Percentiles rank a stretch among this genome's conserved stretches.
Evolutionary conservation across 1,140 invertebrate species (phyloP).

Genomic region (Lepidostoma basale): DNA sequence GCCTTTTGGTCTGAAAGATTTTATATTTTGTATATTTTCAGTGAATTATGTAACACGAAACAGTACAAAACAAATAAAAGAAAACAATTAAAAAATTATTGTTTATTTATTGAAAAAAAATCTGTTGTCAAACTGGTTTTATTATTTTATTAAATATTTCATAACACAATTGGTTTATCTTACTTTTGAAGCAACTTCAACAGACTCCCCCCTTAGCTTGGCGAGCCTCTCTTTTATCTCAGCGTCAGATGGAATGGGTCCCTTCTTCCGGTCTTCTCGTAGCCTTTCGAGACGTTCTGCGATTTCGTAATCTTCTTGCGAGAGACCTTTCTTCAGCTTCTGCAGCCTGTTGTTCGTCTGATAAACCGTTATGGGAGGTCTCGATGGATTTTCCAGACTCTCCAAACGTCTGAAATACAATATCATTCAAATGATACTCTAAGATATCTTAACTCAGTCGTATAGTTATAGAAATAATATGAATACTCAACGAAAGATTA

Average conservation of each 20-base stretch:
- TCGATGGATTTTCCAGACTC: slow-evolving; percentile 54
- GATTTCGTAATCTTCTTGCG: slow-evolving; percentile 60
- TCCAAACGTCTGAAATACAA: slow-evolving; percentile 46
- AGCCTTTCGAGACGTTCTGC: slow-evolving; percentile 66
- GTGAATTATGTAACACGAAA: too few species aligned
- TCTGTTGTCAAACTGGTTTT: not conserved
- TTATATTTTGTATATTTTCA: too few species aligned
- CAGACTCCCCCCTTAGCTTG: slow-evolving; percentile 61
- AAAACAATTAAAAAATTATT: too few species aligned
- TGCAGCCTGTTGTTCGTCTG: slow-evolving; percentile 53
- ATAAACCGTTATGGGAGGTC: slow-evolving; percentile 60
- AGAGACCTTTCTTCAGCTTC: slow-evolving; percentile 51
- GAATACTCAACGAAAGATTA: not conserved
- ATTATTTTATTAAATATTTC: not conserved
- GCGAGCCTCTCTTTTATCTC: slow-evolving; percentile 63
- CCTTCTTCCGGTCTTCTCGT: slow-evolving; percentile 55
- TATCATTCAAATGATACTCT: not conserved
- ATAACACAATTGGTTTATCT: slow-evolving; percentile 18
- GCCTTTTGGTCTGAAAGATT: too few species aligned
- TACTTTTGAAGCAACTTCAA: slow-evolving; percentile 38
- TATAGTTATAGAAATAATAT: not conserved
- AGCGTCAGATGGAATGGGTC: slow-evolving; percentile 55
- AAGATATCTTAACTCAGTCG: not conserved
- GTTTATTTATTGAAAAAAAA: not conserved
- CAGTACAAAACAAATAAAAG: too few species aligned